Evolutionary conservation across 2,797 vertebrate genomes (phyloP), one percentile per base, ranked within the genome.

Genomic region (Cynopterus sphinx): DNA sequence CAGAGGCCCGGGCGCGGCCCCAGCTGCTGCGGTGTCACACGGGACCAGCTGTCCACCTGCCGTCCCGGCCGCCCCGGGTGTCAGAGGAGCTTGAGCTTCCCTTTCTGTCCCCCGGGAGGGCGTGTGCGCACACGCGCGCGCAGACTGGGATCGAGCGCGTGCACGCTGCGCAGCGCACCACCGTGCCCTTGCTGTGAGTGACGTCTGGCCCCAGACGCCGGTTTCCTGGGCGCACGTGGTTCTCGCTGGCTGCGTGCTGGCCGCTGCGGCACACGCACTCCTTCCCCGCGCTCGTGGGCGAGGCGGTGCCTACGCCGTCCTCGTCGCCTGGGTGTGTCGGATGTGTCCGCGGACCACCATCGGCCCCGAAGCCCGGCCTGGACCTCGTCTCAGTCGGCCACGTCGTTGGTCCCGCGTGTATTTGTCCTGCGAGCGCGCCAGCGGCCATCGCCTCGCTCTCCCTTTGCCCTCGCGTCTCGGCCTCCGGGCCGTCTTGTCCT

Each of bases 401-500:
- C 33, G 33, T 33, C 33, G 33, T 33, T 33, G 33, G 33, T 33
- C 33, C 33, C 33, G 33, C 33, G 33, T 33, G 33, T 33, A 33
- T 33, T 33, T 33, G 33, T 33, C 33, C 33, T 33, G 33, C 33
- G 33, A 33, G 33, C 33, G 33, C 33, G 33, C 33, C 33, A 33
- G 33, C 33, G 55, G 55, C 55, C 24, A 19, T 57, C 55, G 22
- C 22, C 55, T 17, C 24, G 53, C 33, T 33, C 55, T 57, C 24
- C 55, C 55, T 53, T 9, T 57, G 55, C 22, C 55, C 55, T 33
- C 7, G 33, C 0, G 1, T 53, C 55, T 77, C 26, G 2, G 9
- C 63, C 33, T 0, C 2, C 0, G 55, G 15, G 1, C 10, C 24
- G 43, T 22, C 17, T 17, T 46, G 63, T n/a, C 8, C 1, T 24